Percentiles rank a stretch among this genome's conserved stretches.
phyloP scores from a whole-genome alignment of 2,113 vertebrate species.

The Mesembrinibis cayennensis region DNA sequence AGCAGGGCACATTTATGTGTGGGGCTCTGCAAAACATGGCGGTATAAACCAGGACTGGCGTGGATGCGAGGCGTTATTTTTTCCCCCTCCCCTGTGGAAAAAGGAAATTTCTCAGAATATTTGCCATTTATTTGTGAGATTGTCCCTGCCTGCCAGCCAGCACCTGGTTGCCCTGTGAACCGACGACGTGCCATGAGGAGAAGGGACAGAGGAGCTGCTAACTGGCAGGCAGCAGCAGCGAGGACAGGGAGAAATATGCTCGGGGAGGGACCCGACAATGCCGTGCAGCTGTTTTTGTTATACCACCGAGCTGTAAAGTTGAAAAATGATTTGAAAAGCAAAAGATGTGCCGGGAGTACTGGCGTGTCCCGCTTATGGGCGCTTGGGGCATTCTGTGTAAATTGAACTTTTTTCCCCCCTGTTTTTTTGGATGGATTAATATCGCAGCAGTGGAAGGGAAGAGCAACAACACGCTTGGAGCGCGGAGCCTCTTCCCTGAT shows the following conservation, averaged over 20 bases:
- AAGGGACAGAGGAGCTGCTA: not conserved
- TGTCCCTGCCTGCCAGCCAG: not conserved
- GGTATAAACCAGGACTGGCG: accelerated
- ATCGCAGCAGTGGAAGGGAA: slow-evolving; percentile 52
- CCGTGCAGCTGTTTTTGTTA: slow-evolving; percentile 56
- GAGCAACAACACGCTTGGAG: slow-evolving; percentile 33
- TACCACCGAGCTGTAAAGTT: not conserved
- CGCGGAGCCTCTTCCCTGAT: not conserved
- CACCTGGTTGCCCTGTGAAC: not conserved
- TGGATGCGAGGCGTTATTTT: accelerated
- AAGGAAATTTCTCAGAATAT: not conserved
- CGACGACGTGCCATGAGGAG: accelerated
- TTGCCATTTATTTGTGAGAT: not conserved
- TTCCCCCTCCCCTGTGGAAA: not conserved
- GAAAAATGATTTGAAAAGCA: slow-evolving; percentile 39
- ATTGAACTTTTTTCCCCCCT: not conserved
- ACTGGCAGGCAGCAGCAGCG: not conserved
- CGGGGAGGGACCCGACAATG: not conserved
- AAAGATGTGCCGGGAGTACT: not conserved
- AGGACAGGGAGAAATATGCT: not conserved
- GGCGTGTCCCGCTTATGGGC: not conserved
- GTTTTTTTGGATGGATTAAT: slow-evolving; percentile 22
- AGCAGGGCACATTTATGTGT: accelerated
- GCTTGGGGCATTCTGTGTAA: slow-evolving; percentile 51
- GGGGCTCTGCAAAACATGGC: not conserved